Evolutionary conservation across 2,113 vertebrate species (phyloP), one percentile per base, ranked within the genome.

Genomic region (Oplegnathus fasciatus): DNA sequence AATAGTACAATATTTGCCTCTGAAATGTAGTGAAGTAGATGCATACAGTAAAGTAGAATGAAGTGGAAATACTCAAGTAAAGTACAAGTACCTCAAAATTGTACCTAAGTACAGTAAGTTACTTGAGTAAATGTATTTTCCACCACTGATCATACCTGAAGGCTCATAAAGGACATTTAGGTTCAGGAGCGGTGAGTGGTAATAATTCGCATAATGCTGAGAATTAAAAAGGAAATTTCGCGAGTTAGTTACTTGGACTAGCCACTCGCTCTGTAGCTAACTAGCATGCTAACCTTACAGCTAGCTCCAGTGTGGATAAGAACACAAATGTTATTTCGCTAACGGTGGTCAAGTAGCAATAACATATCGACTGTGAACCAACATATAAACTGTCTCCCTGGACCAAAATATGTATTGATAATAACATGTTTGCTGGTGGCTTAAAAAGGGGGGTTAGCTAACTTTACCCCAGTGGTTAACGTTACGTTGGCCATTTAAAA

Each of bases 221-320:
- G 1, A 28, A 40, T 40, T 8, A 2, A 34, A 73, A 28, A 15
- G 3, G 18, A 13, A 65, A 24, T n/a, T 2, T 55, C 22, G 6
- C 32, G 13, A 44, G 24, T 30, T 44, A 13, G 34, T 37, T 2
- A 26, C 18, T n/a, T n/a, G n/a, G n/a, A n/a, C n/a, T n/a, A n/a
- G n/a, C n/a, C n/a, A n/a, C n/a, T n/a, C n/a, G 34, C 34, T 37
- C 34, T 37, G 34, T 37, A 8, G 78, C 69, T 66, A 75, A 24
- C 24, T 66, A 75, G 74, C 84, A 61, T 81, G 84, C 61, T 73
- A 80, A 32, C 30, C 34, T 1, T 40, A 26, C 2, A 50, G 17
- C 4, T 55, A 64, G 30, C 37, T 62, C 7, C 13, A 8, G 24
- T 34, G 2, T 32, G 9, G 17, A 5, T 11, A 30, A 30, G 5